phyloP scores from a whole-genome alignment of 2,888 invertebrate species.

The Drosophila sordidapex region DNA sequence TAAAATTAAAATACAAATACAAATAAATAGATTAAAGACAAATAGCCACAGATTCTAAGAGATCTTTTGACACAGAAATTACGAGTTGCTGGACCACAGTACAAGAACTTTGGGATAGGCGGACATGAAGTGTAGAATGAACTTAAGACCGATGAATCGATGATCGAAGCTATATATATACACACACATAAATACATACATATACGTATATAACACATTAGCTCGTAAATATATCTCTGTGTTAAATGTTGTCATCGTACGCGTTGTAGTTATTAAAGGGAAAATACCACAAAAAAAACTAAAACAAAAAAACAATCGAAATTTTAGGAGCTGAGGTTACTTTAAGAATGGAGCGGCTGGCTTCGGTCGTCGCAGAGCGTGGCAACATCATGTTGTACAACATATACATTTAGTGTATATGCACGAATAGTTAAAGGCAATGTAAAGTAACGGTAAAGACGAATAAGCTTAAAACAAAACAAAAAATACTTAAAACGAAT shows the following conservation, averaged over 20 bases:
- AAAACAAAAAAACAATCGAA: conserved; percentile 15
- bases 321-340: conserved; percentile 23
- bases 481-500: conserved; percentile 18
- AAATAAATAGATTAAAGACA: conserved; percentile 5
- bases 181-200: conserved; percentile 47
- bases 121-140: conserved; percentile 18
- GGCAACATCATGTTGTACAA: conserved; percentile 56
- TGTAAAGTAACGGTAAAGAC: conserved; percentile 55
- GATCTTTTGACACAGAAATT: conserved; percentile 22
- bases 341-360: conserved; percentile 6
- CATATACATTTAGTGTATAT: conserved; percentile 39
- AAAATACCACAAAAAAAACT: conserved; percentile 29
- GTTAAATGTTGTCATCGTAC: conserved; percentile 82
- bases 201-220: conserved; percentile 65
- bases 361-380: conserved; percentile 14
- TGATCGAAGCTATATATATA: conserved; percentile 35
- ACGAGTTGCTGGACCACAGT: conserved; percentile 10
- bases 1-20: neutral
- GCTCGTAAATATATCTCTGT: conserved; percentile 81
- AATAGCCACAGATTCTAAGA: conserved; percentile 36
- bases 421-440: conserved; percentile 66
- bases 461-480: conserved; percentile 31
- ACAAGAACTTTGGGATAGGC: conserved; percentile 22
- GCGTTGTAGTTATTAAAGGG: conserved; percentile 78
- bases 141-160: conserved; percentile 14